Conservation (phyloP, 2,113 vertebrate species). For the Corynorhinus townsendii region DNA sequence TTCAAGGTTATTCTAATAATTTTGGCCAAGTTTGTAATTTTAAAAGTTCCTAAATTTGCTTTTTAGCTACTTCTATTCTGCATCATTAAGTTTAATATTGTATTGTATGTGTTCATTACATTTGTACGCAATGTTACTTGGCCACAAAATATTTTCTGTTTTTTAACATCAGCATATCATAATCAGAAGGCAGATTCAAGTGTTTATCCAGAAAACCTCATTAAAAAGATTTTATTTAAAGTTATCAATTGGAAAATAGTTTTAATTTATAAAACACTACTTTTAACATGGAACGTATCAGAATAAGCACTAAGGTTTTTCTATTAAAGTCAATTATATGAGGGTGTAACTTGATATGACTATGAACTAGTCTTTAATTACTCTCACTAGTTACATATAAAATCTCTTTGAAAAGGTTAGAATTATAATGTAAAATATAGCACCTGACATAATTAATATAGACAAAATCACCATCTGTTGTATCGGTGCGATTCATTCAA, state of each 20-base stretch:
- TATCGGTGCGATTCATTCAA: not conserved
- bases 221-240: not conserved
- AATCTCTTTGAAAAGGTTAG: not conserved
- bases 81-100: not conserved
- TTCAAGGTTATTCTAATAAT: not conserved
- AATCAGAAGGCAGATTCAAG: not conserved
- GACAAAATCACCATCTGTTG: not conserved
- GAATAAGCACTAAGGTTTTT: not conserved
- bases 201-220: conserved; percentile 7
- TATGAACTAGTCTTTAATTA: not conserved
- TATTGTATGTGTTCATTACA: not conserved
- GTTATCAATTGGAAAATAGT: not conserved
- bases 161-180: not conserved
- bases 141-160: conserved; percentile 19
- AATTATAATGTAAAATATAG: not conserved
- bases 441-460: not conserved
- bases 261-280: not conserved
- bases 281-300: not conserved
- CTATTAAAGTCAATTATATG: not conserved
- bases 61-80: not conserved
- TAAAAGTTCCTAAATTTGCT: not conserved
- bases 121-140: conserved; percentile 22
- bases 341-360: not conserved
- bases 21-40: conserved; percentile 12
- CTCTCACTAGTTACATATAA: not conserved